Evolutionary conservation across 53 echinoderm and acorn worm genomes (phyloP), one percentile per base, ranked within the genome.

Genomic region (Pentamera pediparva): DNA sequence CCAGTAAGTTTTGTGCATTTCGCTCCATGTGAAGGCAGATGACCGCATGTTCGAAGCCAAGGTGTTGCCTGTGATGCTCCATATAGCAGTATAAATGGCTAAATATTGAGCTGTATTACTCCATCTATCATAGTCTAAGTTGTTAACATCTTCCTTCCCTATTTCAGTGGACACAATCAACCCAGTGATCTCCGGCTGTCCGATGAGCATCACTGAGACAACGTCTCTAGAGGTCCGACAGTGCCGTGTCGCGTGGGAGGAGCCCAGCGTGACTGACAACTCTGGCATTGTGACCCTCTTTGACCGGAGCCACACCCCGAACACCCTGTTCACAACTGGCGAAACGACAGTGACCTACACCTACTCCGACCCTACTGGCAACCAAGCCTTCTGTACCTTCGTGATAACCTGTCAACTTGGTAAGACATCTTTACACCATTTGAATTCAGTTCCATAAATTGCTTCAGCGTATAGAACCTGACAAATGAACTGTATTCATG

Each of bases 291-390:
- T 49, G 3, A 39, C 39, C 18, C 48, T 80, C 13, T 5, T 62
- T 32, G 39, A 51, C 26, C 76, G 25, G 34, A 32, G 33, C 2
- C 69, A 65, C 59, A 50, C 37, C n/a, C 74, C 84, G 7, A 74
- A 77, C 11, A 29, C 7, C 43, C 62, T 69, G 38, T 55, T 75
- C 8, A 32, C 21, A n/a, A 79, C 54, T 19, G 84, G 89, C 3
- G 4, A 5, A 1, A 86, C 91, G 19, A 29, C 26, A 21, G 91
- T 91, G 17, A 78, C 62, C 5, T 86, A 86, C 65, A 70, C 47
- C 3, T 91, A 86, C 61, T 32, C 18, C 17, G 92, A 92, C 47
- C 69, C 80, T 17, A 55, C 84, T 27, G 75, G 81, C 35, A 84
- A 84, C 69, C 48, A 55, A 28, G 89, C 77, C 39, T 48, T 56